Evolutionary conservation across 2,113 vertebrate species (phyloP).

Genomic region (Polypterus bichir): DNA sequence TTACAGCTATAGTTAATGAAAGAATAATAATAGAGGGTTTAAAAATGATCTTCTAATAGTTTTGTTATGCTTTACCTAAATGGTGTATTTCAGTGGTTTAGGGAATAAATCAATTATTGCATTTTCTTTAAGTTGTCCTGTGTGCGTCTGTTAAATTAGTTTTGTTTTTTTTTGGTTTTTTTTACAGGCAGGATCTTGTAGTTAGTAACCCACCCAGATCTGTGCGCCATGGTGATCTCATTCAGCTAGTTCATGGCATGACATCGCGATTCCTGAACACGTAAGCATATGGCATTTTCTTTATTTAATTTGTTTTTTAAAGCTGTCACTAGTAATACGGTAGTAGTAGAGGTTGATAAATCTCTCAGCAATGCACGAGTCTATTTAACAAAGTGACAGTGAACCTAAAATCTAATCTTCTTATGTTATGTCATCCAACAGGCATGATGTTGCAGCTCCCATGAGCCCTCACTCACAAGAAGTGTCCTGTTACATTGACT

Average conservation of each 20-base stretch:
- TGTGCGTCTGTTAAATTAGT: neutral
- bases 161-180: neutral
- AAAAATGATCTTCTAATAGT: no score
- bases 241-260: slow-evolving; percentile 90
- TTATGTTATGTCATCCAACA: slow-evolving; percentile 19
- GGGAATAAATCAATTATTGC: no score
- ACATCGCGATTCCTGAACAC: slow-evolving; percentile 88
- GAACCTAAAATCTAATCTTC: no score
- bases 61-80: no score
- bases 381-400: neutral
- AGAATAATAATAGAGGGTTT: no score
- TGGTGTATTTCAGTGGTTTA: no score
- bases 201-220: slow-evolving; percentile 67
- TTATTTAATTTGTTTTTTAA: neutral
- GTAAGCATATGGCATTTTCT: slow-evolving; percentile 40
- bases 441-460: slow-evolving; percentile 87
- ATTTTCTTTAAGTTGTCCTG: no score
- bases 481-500: slow-evolving; percentile 86
- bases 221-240: slow-evolving; percentile 69
- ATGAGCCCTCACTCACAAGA: slow-evolving; percentile 85
- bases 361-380: no score
- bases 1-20: no score
- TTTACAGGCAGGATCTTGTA: slow-evolving; percentile 69
- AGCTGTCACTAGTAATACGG: no score
- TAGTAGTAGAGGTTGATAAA: no score